Percentiles rank a stretch among this genome's conserved stretches.
These are phyloP conservation scores for Platyscapa corneri DNA, from an alignment of 1,140 invertebrate species.

Conservation along the genomic window DNA sequence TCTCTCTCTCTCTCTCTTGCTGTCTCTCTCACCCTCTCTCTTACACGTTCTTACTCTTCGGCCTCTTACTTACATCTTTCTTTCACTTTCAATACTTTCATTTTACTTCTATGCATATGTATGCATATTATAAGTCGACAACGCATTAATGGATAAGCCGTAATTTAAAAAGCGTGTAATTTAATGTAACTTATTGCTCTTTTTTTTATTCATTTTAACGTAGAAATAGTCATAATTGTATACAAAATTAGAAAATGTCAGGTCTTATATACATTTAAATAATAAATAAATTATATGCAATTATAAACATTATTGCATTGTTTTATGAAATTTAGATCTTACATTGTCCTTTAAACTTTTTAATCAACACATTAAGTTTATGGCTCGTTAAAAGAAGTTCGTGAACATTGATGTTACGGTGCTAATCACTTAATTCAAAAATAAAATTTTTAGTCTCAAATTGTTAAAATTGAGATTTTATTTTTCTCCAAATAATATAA, in stretches of 20 bases:
- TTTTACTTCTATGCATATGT: neutral
- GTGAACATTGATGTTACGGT: no score
- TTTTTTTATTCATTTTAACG: neutral
- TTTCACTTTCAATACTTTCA: neutral
- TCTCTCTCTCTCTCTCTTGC: neutral
- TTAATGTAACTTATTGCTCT: neutral
- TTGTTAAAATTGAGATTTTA: no score
- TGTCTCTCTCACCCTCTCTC: neutral
- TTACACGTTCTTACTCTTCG: no score
- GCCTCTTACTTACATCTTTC: neutral
- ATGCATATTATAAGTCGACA: neutral
- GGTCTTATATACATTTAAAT: neutral
- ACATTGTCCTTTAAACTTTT: neutral
- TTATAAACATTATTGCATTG: no score
- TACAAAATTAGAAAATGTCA: neutral
- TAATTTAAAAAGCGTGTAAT: slow-evolving; percentile 12
- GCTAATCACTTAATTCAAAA: no score
- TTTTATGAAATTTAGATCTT: no score
- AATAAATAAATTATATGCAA: no score
- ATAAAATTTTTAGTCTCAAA: no score
- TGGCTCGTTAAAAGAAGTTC: neutral
- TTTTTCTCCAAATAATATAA: no score
- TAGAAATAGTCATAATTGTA: neutral
- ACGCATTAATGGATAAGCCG: neutral
- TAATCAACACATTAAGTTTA: neutral